Evolutionary conservation across 2,797 vertebrate species (phyloP), one percentile per base, ranked within the genome.

Genomic region (Xiphophorus birchmanni): DNA sequence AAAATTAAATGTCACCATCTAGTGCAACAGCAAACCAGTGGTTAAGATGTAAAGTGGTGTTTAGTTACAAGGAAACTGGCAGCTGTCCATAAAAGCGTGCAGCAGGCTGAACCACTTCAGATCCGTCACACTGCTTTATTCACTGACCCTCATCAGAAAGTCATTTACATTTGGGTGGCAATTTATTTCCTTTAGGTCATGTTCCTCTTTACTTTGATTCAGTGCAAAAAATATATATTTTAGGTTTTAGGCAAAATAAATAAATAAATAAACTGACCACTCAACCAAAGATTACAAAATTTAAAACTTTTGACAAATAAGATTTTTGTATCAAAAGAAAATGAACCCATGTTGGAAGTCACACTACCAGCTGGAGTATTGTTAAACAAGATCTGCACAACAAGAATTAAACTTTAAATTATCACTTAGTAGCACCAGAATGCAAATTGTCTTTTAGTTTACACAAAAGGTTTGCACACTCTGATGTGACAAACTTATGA

Each of bases 91-190:
- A 21, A 17, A 58, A 10, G 8, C 45, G 29, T 32, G 67, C 13
- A 71, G 44, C 45, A 18, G 63, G n/a, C 65, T 54, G 29, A 76
- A 45, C n/a, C 65, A 79, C 2, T 45, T 21, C 44, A 11, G 42
- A 73, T 12, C 44, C 75, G 63, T 73, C 63, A 35, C 15, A 73
- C 50, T 35, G 32, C 18, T 80, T 56, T n/a, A 73, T 35, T 82
- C 26, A 80, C 29, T 1, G 4, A 72, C 21, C 44, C 2, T 2
- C 5, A 12, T 50, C 17, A 50, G 63, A 76, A 67, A 79, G 42
- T 13, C 44, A 13, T 26, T 40, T 72, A 32, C 52, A 44, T 69
- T 50, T 42, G 48, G 37, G 75, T 83, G 71, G 37, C 3, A 5
- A 21, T 73, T 35, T 26, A 40, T 72, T 52, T 60, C 3, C 52